Conservation (phyloP, 2,888 invertebrate genomes). For the Tanytarsus gracilentus region DNA sequence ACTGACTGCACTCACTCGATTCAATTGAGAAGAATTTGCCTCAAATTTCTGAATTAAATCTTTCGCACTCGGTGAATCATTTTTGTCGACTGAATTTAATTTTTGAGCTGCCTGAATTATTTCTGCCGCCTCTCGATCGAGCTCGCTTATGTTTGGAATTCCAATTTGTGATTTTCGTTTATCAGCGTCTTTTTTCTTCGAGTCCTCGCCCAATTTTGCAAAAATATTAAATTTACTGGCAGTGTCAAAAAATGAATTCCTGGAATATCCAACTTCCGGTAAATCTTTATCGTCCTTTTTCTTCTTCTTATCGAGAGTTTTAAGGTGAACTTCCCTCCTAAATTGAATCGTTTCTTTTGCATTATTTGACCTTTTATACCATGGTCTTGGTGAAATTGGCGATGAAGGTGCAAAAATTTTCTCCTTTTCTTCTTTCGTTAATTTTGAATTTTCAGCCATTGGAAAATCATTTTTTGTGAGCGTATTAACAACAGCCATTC, state of each 20-base stretch:
- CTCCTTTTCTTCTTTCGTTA: constrained; percentile 26
- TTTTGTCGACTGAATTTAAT: constrained; percentile 30
- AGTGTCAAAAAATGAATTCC: constrained; percentile 45
- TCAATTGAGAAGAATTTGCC: constrained; percentile 33
- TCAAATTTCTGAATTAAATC: constrained; percentile 56
- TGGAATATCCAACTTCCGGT: constrained; percentile 49
- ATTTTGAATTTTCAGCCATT: constrained; percentile 30
- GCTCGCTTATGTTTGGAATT: constrained; percentile 65
- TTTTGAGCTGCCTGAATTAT: constrained; percentile 53
- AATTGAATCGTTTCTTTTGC: constrained; percentile 34
- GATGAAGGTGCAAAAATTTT: constrained; percentile 36
- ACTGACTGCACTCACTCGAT: constrained; percentile 3
- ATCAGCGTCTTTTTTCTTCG: constrained; percentile 37
- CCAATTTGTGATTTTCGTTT: constrained; percentile 52
- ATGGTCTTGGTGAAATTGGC: constrained; percentile 50
- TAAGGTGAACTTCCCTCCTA: constrained; percentile 33
- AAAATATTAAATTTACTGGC: constrained; percentile 32
- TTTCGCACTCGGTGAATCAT: constrained; percentile 40
- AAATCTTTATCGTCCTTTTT: constrained; percentile 41
- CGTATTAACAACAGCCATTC: neutral
- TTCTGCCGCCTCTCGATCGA: constrained; percentile 68
- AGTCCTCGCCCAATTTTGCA: constrained; percentile 31
- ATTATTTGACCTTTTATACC: constrained; percentile 52
- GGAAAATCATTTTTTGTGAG: constrained; percentile 31
- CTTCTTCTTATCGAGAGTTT: constrained; percentile 37